Conservation (phyloP, 2,888 invertebrate species). For the Sthenelais limicola region DNA sequence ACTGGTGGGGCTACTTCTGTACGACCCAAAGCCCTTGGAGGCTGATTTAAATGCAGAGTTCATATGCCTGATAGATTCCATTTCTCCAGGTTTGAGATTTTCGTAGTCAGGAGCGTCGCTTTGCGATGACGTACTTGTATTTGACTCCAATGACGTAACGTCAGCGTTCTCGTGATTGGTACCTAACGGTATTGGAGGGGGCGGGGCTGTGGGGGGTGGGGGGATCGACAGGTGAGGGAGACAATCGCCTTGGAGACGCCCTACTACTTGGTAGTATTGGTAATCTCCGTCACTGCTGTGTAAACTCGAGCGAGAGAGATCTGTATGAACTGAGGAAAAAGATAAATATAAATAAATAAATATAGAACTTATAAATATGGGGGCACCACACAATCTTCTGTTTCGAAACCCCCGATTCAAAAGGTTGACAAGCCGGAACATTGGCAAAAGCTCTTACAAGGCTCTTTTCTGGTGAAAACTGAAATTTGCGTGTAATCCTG, state of each 20-base stretch:
- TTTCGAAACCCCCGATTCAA: no score
- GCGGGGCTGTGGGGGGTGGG: slow-evolving; percentile 33
- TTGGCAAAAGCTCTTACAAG: no score
- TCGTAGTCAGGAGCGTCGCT: slow-evolving; percentile 25
- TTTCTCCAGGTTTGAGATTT: not conserved
- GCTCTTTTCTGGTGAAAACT: no score
- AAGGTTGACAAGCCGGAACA: no score
- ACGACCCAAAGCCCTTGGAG: no score
- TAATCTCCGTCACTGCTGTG: slow-evolving; percentile 17
- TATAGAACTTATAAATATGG: no score
- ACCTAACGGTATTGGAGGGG: slow-evolving; percentile 14
- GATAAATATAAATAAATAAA: no score
- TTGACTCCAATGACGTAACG: slow-evolving; percentile 7
- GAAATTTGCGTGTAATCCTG: no score
- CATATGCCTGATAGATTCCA: slow-evolving; percentile 21
- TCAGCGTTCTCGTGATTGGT: slow-evolving; percentile 16
- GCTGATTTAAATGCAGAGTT: no score
- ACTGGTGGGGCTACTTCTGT: no score
- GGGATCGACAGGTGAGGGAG: slow-evolving; percentile 29
- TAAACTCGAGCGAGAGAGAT: slow-evolving; percentile 18
- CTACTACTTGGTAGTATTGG: slow-evolving; percentile 1
- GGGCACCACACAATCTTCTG: no score
- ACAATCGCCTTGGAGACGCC: slow-evolving; percentile 7
- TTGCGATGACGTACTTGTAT: not conserved
- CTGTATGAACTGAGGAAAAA: slow-evolving; percentile 13